Conservation (phyloP, 2,113 vertebrate genomes). For the Chaetops frenatus region DNA sequence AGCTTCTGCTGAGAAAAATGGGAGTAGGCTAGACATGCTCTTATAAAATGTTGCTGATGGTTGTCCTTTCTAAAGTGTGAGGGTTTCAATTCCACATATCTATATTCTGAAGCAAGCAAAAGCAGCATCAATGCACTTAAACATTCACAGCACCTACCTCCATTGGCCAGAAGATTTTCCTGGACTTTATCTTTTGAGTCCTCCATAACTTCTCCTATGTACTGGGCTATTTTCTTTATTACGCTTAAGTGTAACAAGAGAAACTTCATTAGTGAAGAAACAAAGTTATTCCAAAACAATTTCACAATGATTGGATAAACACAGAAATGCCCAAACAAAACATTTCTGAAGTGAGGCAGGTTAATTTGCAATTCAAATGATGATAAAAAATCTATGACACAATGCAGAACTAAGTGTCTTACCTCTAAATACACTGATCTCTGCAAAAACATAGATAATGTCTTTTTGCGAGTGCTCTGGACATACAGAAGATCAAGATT, state of each 20-base stretch:
- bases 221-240: constrained; percentile 84
- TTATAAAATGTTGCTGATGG: neutral
- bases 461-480: neutral
- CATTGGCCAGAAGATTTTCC: constrained; percentile 84
- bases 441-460: neutral
- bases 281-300: neutral
- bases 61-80: neutral
- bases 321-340: neutral
- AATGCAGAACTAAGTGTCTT: neutral
- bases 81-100: neutral
- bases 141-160: constrained; percentile 75
- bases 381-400: neutral
- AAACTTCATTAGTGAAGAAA: constrained; percentile 16
- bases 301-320: neutral
- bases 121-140: neutral
- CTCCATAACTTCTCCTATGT: constrained; percentile 88
- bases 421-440: neutral
- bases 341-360: neutral
- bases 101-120: neutral
- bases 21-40: neutral
- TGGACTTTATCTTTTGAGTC: constrained; percentile 84
- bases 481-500: neutral
- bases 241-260: constrained; percentile 69
- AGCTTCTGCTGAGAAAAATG: neutral
- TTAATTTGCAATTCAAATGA: neutral